Percentiles rank a stretch among this genome's conserved stretches.
Conservation (phyloP, 2,888 invertebrate genomes). For the Calephelis perditalis region DNA sequence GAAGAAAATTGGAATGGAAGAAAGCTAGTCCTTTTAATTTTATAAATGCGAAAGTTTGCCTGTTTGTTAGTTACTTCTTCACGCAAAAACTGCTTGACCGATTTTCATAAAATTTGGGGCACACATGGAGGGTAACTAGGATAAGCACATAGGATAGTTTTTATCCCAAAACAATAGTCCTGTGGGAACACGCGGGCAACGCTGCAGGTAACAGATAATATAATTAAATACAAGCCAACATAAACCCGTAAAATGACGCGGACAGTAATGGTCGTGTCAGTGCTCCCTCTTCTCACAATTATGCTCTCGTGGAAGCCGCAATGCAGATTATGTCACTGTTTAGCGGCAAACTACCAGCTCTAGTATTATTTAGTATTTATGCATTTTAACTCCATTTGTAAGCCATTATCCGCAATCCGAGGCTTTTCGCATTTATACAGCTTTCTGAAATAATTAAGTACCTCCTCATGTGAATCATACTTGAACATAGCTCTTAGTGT, state of each 20-base stretch:
- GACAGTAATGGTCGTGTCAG: slow-evolving; percentile 41
- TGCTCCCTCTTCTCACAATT: slow-evolving; percentile 39
- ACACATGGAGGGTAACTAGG: too few species aligned
- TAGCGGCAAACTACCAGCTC: slow-evolving; percentile 18
- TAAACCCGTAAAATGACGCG: slow-evolving; percentile 39
- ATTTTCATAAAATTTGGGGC: too few species aligned
- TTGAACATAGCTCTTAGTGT: not conserved
- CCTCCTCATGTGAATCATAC: not conserved
- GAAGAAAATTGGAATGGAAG: too few species aligned
- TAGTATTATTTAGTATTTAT: slow-evolving; percentile 22
- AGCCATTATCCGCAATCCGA: slow-evolving; percentile 12
- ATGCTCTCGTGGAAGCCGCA: slow-evolving; percentile 45
- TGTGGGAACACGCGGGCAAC: too few species aligned
- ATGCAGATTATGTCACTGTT: slow-evolving; percentile 47
- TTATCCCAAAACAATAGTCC: too few species aligned
- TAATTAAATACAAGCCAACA: slow-evolving; percentile 15
- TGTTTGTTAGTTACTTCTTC: too few species aligned
- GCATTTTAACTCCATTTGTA: slow-evolving; percentile 17
- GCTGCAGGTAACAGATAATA: not conserved
- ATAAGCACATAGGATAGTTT: too few species aligned
- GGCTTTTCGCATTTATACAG: slow-evolving; percentile 4
- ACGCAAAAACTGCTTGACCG: too few species aligned
- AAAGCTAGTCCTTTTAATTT: too few species aligned
- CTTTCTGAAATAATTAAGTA: slow-evolving; percentile 15
- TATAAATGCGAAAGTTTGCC: too few species aligned